Base-by-base conservation (phyloP, 2,888 invertebrate genomes). In the Eupeodes latifasciatus region DNA sequence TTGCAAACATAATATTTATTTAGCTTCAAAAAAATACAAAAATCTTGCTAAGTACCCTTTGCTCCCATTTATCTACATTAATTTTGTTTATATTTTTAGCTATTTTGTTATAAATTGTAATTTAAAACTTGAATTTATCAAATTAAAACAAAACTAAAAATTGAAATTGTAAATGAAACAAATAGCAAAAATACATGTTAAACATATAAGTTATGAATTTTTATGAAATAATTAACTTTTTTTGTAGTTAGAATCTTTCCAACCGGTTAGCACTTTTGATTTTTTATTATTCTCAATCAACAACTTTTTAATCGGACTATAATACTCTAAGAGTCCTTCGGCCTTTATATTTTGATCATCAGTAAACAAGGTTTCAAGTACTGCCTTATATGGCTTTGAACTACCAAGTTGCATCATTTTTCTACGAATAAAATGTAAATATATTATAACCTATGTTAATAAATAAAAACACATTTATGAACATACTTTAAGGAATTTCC, bases 321-420 rank as follows among this genome's bases (percentile, higher is more conserved):
- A 98, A 94, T 97, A 98, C 91, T 97, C 96, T 89, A 97, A 92
- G 0, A 98, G 93, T 0, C 96, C 96, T 72, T 95, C 94, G 4
- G 96, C 96, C 90, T 96, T 95, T 95, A 98, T 96, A 72, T 94
- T 94, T 90, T 96, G 92, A 91, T 95, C 95, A 0, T 96, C 97
- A 0, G 97, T 97, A 14, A 98, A 93, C 4, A 95, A 95, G 91
- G 96, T 34, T 12, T 5, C 76, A 34, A 81, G 12, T 0, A 81
- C 69, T 80, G 98, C 96, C 12, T 95, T 96, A 97, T 97, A 97
- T 0, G 96, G 96, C 86, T 94, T 95, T 0, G 96, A 96, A 0
- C 96, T 95, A 5, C 97, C 97, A 14, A 81, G 67, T 5, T 40
- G 27, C 75, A 81, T 76, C 69, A 81, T 81, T 36, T 69, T 61